phyloP scores from a whole-genome alignment of 1,140 invertebrate species.

The Bathynomus jamesi region DNA sequence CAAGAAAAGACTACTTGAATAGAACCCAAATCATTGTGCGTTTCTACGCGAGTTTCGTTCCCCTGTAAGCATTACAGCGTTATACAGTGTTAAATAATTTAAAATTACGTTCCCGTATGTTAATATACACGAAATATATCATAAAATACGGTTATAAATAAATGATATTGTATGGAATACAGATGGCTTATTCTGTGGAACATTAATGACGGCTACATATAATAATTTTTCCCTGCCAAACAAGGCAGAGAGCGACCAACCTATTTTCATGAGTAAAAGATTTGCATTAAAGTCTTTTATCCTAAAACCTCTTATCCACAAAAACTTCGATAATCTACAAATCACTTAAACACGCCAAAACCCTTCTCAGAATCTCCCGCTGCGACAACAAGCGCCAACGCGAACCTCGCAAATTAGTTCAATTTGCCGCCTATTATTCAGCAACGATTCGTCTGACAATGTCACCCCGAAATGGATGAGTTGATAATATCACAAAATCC shows the following conservation, averaged over 20 bases:
- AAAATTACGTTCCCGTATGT: too few species aligned
- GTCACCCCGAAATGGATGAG: slow-evolving; percentile 35
- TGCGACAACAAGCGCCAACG: slow-evolving; percentile 31
- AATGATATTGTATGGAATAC: too few species aligned
- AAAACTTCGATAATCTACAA: neutral
- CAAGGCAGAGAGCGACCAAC: neutral
- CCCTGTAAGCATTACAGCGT: too few species aligned
- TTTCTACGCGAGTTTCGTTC: too few species aligned
- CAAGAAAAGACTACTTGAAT: too few species aligned
- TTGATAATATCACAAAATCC: slow-evolving; percentile 33
- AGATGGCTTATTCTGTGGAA: too few species aligned
- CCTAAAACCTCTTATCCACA: neutral
- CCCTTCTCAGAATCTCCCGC: slow-evolving; percentile 15
- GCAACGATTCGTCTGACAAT: slow-evolving; percentile 32
- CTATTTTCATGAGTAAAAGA: neutral
- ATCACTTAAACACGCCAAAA: neutral
- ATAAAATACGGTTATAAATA: too few species aligned
- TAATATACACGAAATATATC: neutral
- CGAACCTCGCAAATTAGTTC: slow-evolving; percentile 34
- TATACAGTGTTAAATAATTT: too few species aligned
- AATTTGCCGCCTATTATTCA: slow-evolving; percentile 36
- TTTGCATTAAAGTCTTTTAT: neutral
- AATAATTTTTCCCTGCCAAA: too few species aligned
- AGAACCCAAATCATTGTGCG: too few species aligned
- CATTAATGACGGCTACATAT: neutral